These are phyloP conservation scores for Falco concolor DNA, from an alignment of 2,797 vertebrate genomes.

Conservation along the genomic window DNA sequence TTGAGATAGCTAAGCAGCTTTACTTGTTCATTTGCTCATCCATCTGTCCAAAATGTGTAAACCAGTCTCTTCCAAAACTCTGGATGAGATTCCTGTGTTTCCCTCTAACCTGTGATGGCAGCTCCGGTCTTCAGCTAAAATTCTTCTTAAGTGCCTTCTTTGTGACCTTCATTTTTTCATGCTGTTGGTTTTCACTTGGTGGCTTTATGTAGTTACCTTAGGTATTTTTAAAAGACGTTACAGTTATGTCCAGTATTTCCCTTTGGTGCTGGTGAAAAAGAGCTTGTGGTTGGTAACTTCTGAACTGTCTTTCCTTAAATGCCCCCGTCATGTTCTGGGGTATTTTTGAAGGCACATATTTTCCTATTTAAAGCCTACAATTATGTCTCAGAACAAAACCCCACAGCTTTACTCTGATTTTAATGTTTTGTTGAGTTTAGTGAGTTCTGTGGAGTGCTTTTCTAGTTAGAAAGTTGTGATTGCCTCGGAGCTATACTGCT, in stretches of 20 bases:
- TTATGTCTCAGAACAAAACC: rapidly evolving
- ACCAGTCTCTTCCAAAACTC: not conserved
- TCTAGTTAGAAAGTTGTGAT: not conserved
- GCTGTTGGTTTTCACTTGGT: not conserved
- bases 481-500: not conserved
- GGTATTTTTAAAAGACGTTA: not conserved
- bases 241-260: not conserved
- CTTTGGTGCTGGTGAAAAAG: not conserved
- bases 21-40: not conserved
- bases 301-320: not conserved
- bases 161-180: not conserved
- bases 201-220: not conserved
- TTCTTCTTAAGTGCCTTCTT: not conserved
- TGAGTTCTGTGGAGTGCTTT: not conserved
- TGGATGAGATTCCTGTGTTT: not conserved
- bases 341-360: not conserved
- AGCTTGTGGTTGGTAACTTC: not conserved
- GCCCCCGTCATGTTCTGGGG: rapidly evolving
- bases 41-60: not conserved
- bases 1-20: not conserved
- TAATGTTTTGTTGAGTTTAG: not conserved
- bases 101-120: not conserved
- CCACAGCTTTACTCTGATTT: not conserved
- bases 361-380: not conserved
- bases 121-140: not conserved